Evolutionary conservation across 2,797 vertebrate genomes (phyloP).

Genomic region (Stomatorhinus walkeri): DNA sequence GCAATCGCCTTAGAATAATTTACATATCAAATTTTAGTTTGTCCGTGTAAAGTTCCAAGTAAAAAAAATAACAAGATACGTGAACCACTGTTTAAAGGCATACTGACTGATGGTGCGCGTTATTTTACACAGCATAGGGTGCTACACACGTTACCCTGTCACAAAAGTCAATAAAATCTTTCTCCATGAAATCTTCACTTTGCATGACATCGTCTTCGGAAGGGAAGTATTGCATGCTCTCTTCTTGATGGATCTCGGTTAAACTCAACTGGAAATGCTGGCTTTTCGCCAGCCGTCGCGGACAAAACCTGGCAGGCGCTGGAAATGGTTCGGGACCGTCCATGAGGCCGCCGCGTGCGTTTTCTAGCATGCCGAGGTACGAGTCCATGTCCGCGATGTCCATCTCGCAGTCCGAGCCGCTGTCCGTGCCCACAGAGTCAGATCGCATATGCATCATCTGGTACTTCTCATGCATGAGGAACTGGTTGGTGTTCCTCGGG

Average conservation of each 20-base stretch:
- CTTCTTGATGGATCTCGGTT: constrained; percentile 49
- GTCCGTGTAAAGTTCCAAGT: constrained; percentile 9
- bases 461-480: constrained; percentile 82
- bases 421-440: constrained; percentile 76
- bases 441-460: constrained; percentile 77
- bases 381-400: constrained; percentile 82
- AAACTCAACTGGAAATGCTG: constrained; percentile 33
- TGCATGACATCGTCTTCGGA: constrained; percentile 75
- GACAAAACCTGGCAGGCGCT: constrained; percentile 27
- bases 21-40: constrained; percentile 5
- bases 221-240: constrained; percentile 78
- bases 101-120: not conserved
- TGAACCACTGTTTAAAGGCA: not conserved
- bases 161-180: constrained; percentile 78
- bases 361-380: constrained; percentile 76
- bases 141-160: constrained; percentile 49
- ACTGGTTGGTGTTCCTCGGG: constrained; percentile 84
- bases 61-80: not conserved
- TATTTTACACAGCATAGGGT: constrained; percentile 31
- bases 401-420: constrained; percentile 69
- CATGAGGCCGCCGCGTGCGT: constrained; percentile 71
- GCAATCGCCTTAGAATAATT: not conserved
- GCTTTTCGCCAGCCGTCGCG: constrained; percentile 14
- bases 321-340: constrained; percentile 47
- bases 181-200: constrained; percentile 79